Conservation (phyloP, 2,113 vertebrate genomes). For the Falco punctatus region DNA sequence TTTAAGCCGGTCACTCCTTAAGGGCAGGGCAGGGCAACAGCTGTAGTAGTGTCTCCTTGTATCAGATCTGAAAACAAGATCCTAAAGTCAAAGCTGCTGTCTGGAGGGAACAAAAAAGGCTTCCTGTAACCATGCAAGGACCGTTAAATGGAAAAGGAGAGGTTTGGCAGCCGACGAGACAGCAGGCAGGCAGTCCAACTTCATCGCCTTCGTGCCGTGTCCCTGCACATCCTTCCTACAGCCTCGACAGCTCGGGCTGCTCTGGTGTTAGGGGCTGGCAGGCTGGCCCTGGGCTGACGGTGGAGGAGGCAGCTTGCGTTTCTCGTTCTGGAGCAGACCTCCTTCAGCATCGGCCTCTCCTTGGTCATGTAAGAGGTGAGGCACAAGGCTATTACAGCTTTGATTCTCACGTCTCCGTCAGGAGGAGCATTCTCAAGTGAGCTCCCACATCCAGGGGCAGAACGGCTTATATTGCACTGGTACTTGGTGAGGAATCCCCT, state of each 20-base stretch:
- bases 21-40: neutral
- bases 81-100: neutral
- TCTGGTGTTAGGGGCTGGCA: fast-evolving
- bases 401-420: neutral
- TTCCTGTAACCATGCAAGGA: neutral
- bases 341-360: neutral
- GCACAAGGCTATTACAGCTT: neutral
- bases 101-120: neutral
- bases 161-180: fast-evolving
- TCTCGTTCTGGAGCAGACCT: neutral
- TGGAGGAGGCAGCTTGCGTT: neutral
- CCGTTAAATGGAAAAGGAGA: neutral
- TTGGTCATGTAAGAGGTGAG: neutral
- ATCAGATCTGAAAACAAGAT: neutral
- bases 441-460: neutral
- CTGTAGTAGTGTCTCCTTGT: neutral
- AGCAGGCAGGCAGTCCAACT: neutral
- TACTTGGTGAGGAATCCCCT: neutral
- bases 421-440: neutral
- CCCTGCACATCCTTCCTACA: neutral
- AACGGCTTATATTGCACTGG: neutral
- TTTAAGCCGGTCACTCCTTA: neutral
- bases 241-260: fast-evolving
- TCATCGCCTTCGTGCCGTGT: fast-evolving
- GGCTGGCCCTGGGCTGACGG: fast-evolving